Evolutionary conservation across 2,113 vertebrate species (phyloP), one percentile per base, ranked within the genome.

Genomic region (Entomyzon cyanotis): DNA sequence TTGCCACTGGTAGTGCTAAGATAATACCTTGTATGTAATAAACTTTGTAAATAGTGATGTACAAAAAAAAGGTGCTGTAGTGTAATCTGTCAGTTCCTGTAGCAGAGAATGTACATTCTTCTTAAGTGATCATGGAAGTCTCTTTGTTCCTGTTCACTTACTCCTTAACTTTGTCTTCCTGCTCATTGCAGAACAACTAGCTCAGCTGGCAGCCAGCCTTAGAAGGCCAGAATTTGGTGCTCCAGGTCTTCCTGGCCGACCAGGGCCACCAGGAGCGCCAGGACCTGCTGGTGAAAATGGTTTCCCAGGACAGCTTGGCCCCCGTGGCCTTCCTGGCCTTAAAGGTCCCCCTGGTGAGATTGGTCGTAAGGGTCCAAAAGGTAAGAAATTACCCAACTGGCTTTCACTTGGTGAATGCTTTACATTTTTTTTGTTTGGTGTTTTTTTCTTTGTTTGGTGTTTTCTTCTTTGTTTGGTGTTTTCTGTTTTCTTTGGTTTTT

Each of bases 121-220:
- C 37, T 73, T 84, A 20, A 50, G 7, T 24, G 39, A 73, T 42
- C 21, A 5, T 5, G 31, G 27, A 46, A 50, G 22, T 83, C 3
- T 52, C 37, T 71, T 70, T 24, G 14, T n/a, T 80, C 39, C 39
- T 41, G 19, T 82, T 84, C 49, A 84, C 35, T 71, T 30, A 9
- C 25, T 71, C 79, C 55, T 62, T 39, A 80, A 62, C 65, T 44
- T 28, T 75, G 60, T 63, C 39, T 31, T 89, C 67, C 49, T 76
- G 67, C 90, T 52, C 77, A 6, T 93, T 97, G 97, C 96, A 99
- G 99, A 99, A 96, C 99, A 99, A 96, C 94, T 99, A 91, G 98
- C 98, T 76, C 98, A 99, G 97, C 98, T 99, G 97, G 99, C 99
- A 85, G 98, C 99, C 89, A 99, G 99, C 91, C 98, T 99, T 63